phyloP scores from a whole-genome alignment of 2,797 vertebrate genomes.

The Sus cebifrons region DNA sequence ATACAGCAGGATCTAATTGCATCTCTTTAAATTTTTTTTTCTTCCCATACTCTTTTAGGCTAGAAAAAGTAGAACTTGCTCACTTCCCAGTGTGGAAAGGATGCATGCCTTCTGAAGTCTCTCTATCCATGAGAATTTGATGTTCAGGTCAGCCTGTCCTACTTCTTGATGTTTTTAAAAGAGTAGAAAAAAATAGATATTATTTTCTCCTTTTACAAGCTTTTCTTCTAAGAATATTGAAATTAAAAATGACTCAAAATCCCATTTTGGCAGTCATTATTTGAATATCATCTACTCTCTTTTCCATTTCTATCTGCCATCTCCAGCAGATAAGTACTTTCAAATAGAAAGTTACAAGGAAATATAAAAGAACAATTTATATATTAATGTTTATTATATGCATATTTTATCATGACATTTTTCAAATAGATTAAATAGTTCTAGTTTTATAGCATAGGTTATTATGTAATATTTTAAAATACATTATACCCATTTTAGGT shows the following conservation, averaged over 20 bases:
- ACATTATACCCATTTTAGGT: not conserved
- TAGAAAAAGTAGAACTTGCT: not conserved
- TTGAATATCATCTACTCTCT: not conserved
- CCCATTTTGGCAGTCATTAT: not conserved
- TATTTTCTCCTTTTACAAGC: constrained; percentile 26
- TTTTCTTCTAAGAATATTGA: not conserved
- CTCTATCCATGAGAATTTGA: not conserved
- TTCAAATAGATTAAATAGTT: constrained; percentile 10
- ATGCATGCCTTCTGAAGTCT: not conserved
- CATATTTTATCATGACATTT: not conserved
- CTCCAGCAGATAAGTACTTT: not conserved
- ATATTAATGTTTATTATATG: not conserved
- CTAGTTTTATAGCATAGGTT: not conserved
- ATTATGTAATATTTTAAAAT: not conserved
- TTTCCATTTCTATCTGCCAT: not conserved
- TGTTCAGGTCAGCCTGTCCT: not conserved
- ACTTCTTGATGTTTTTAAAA: constrained; percentile 30
- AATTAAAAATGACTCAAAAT: constrained; percentile 3
- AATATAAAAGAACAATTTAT: not conserved
- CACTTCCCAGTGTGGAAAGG: not conserved
- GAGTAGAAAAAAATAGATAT: constrained; percentile 3
- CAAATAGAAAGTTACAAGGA: not conserved
- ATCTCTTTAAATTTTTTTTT: not conserved
- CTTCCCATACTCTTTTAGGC: not conserved
- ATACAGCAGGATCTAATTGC: too few species aligned